Evolutionary conservation across 2,888 invertebrate species (phyloP), one percentile per base, ranked within the genome.

Genomic region (Sympetrum striolatum): DNA sequence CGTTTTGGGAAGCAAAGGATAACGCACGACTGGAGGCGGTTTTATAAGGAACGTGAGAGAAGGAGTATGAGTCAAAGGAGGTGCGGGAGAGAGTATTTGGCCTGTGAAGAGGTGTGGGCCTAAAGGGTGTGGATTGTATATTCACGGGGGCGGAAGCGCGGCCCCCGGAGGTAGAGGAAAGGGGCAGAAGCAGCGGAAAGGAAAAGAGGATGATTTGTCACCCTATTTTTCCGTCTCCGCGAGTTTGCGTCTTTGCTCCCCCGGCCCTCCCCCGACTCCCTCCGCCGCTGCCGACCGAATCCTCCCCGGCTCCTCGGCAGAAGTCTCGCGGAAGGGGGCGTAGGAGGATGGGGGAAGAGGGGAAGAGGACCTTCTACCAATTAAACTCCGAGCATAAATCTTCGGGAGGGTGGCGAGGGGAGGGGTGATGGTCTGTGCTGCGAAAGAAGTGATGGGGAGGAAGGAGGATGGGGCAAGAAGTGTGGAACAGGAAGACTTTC

Each of bases 321-420:
- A 37, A 25, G 31, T 81, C 58, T 48, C 58, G 58, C 58, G 58
- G 35, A 37, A 80, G 22, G 64, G 64, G 22, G 64, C 22, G 64
- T 22, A 12, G 86, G 37, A 37, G 86, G 82, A 25, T 35, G 60
- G 60, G 53, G 22, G 82, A 31, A 53, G 48, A 25, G 44, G 58
- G 31, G 58, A 86, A 37, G 31, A 60, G 60, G 60, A 86, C 60
- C 86, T 86, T 86, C 86, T 86, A 86, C 86, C 86, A 86, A 86
- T 86, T 86, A 86, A 86, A 86, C 86, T 86, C 86, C n/a, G 86
- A 37, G 86, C 86, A 86, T 86, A 86, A 86, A 86, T 86, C 86
- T 86, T 86, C 5, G 39, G 31, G 60, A 60, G 60, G 86, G 53
- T 53, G 31, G 82, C n/a, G 58, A 8, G 35, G 18, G 58, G 82